Evolutionary conservation across 1,140 invertebrate species (phyloP).

Genomic region (Panagrolaimus sp.): DNA sequence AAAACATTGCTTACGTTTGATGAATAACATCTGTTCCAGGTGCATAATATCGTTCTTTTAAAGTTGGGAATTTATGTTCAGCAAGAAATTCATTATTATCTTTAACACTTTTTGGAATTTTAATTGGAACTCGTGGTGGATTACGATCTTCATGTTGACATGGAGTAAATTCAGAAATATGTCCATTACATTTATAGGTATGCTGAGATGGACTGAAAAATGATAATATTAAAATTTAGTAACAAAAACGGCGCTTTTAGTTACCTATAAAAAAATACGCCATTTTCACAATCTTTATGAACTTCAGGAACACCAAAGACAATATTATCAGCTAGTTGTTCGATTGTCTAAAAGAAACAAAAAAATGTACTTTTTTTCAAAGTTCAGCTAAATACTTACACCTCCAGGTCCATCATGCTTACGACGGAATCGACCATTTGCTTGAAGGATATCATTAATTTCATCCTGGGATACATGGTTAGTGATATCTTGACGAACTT

Average conservation of each 20-base stretch:
- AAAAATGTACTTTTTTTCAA: constrained; percentile 43
- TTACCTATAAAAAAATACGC: constrained; percentile 65
- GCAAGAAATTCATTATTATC: constrained; percentile 19
- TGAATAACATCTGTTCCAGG: neutral
- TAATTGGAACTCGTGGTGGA: constrained; percentile 71
- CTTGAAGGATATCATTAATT: constrained; percentile 36
- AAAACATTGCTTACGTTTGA: too few relatives aligned
- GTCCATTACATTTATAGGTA: constrained; percentile 74
- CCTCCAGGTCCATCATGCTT: constrained; percentile 29
- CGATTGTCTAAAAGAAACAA: constrained; percentile 69
- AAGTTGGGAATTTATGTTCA: neutral
- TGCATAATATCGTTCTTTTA: neutral
- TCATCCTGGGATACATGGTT: constrained; percentile 42
- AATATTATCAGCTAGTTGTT: constrained; percentile 75
- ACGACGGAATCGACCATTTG: constrained; percentile 24
- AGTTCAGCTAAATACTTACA: constrained; percentile 9
- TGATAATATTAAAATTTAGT: neutral
- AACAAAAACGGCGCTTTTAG: constrained; percentile 9
- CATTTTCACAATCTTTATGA: constrained; percentile 73
- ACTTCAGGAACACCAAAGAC: constrained; percentile 74
- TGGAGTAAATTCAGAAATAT: constrained; percentile 81
- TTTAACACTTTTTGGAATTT: constrained; percentile 65
- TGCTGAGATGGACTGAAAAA: constrained; percentile 48
- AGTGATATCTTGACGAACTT: constrained; percentile 33
- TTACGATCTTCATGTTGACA: constrained; percentile 70